Evolutionary conservation across 2,797 vertebrate species (phyloP).

Genomic region (Gambusia yucatana): DNA sequence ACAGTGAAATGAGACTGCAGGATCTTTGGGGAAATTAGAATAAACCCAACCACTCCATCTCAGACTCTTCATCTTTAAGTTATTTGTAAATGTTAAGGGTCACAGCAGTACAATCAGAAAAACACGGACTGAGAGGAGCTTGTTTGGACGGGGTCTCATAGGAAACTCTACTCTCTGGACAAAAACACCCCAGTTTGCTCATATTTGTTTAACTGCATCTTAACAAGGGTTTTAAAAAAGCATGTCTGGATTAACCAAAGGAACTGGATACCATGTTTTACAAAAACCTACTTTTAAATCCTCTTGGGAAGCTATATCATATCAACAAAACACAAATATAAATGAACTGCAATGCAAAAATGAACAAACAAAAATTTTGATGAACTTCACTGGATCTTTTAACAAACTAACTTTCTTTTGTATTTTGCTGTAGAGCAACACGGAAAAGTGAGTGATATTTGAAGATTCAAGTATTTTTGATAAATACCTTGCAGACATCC

Average conservation of each 20-base stretch:
- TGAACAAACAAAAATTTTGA: neutral
- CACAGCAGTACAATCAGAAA: neutral
- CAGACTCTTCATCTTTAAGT: neutral
- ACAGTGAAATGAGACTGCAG: neutral
- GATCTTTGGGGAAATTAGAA: constrained; percentile 1
- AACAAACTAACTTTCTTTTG: neutral
- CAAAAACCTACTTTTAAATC: neutral
- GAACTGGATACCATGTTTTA: neutral
- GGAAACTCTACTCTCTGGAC: neutral
- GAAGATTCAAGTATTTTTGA: neutral
- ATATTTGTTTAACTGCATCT: neutral
- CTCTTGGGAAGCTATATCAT: no score
- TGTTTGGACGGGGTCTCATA: neutral
- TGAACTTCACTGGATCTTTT: neutral
- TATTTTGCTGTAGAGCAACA: neutral
- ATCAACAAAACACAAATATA: neutral
- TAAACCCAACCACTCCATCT: neutral
- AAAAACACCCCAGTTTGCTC: neutral
- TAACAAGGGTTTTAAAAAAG: neutral
- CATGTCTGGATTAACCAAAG: neutral
- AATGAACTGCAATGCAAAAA: neutral
- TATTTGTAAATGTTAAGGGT: neutral
- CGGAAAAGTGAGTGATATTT: neutral
- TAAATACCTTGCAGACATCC: neutral
- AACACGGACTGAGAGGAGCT: neutral